Conservation (phyloP, 2,797 vertebrate species). For the Bovichtus variegatus region DNA sequence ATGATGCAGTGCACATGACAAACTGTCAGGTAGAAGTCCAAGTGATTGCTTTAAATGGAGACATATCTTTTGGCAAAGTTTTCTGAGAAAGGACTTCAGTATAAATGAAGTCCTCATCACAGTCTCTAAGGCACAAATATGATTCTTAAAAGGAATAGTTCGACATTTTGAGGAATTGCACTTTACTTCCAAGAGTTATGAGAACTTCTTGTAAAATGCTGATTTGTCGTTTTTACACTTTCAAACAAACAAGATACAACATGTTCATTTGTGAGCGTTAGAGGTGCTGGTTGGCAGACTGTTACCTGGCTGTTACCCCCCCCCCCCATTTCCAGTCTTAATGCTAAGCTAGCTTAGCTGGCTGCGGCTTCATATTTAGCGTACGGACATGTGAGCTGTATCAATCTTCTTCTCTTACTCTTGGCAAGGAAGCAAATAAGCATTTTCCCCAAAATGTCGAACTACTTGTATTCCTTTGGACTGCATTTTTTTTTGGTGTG, state of each 20-base stretch:
- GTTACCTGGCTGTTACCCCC: no score
- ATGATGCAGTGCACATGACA: not conserved
- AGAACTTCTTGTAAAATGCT: not conserved
- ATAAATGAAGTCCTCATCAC: not conserved
- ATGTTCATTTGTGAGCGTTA: no score
- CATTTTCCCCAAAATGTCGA: not conserved
- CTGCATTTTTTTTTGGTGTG: not conserved
- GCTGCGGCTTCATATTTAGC: not conserved
- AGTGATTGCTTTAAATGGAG: not conserved
- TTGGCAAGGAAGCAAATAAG: not conserved
- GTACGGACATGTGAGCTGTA: not conserved
- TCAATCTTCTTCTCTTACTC: not conserved
- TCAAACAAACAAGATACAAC: no score
- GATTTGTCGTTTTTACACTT: not conserved
- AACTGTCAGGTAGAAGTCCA: no score
- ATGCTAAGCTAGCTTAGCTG: slow-evolving; percentile 8
- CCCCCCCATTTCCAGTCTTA: not conserved
- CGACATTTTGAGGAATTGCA: not conserved
- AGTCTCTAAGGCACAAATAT: not conserved
- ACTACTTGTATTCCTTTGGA: not conserved
- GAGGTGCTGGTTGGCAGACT: no score
- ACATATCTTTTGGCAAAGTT: not conserved
- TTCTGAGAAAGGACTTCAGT: no score
- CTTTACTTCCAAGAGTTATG: not conserved
- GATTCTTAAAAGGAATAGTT: not conserved